A percentile compares a stretch with the other conserved stretches of the same genome.
Conservation (phyloP, 2,113 vertebrate genomes). For the Rattus rattus region DNA sequence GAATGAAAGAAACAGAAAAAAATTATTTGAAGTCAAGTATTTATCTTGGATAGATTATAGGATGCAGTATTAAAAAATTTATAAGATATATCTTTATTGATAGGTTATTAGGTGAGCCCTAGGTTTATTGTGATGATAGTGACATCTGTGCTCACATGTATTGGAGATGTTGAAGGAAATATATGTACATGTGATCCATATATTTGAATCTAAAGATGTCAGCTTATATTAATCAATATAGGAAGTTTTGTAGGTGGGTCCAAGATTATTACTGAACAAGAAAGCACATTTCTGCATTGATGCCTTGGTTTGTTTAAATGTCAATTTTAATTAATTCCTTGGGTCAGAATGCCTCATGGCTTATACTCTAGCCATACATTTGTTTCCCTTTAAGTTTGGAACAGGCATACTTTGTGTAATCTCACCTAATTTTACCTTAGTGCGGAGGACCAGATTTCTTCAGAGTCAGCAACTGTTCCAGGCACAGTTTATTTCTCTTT, state of each 20-base stretch:
- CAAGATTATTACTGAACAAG: background rate
- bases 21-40: background rate
- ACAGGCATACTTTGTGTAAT: too few relatives aligned
- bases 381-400: background rate
- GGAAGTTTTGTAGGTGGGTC: background rate
- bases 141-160: background rate
- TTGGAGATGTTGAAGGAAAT: background rate
- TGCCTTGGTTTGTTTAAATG: background rate
- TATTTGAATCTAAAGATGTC: background rate
- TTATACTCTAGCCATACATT: background rate
- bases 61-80: background rate
- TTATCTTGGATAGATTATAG: background rate
- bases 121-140: background rate
- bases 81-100: background rate
- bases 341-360: background rate
- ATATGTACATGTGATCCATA: background rate
- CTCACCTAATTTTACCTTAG: background rate
- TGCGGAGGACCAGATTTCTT: background rate
- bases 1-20: too few relatives aligned
- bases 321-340: background rate
- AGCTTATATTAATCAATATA: background rate
- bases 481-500: background rate
- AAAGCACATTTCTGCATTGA: background rate
- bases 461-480: background rate
- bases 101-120: too few relatives aligned